A percentile compares a stretch with the other conserved stretches of the same genome.
phyloP scores from a whole-genome alignment of 2,113 vertebrate species.

The Oncorhynchus mykiss region DNA sequence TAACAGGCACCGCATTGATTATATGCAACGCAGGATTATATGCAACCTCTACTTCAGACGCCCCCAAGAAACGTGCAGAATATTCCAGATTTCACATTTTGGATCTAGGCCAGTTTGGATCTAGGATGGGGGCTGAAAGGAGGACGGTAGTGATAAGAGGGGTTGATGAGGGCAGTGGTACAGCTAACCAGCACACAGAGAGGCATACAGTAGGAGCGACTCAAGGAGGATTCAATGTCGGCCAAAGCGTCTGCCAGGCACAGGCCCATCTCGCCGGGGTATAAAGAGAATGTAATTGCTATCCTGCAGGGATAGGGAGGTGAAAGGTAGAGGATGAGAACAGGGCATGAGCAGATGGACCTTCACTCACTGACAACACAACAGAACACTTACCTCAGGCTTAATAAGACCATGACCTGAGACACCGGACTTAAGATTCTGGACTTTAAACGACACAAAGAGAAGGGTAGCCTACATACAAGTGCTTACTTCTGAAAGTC shows the following conservation, averaged over 20 bases:
- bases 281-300: conserved; percentile 54
- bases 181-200: neutral
- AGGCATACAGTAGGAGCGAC: neutral
- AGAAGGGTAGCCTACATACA: neutral
- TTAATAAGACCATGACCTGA: neutral
- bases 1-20: too few relatives aligned
- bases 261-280: conserved; percentile 37
- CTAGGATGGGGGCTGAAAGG: neutral
- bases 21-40: too few relatives aligned
- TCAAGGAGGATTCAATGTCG: conserved; percentile 59
- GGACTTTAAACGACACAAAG: neutral
- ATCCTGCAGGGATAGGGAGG: conserved; percentile 40
- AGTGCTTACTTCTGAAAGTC: neutral
- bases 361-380: neutral
- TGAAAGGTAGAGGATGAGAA: conserved; percentile 2
- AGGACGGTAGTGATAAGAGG: neutral
- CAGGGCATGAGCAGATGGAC: neutral
- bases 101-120: too few relatives aligned
- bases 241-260: conserved; percentile 37
- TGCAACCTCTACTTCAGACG: too few relatives aligned
- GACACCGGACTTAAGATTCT: neutral
- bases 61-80: too few relatives aligned
- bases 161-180: neutral
- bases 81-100: too few relatives aligned
- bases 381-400: neutral